Evolutionary conservation across 2,888 invertebrate species (phyloP).

Genomic region (Zhuqinia jingwanae): DNA sequence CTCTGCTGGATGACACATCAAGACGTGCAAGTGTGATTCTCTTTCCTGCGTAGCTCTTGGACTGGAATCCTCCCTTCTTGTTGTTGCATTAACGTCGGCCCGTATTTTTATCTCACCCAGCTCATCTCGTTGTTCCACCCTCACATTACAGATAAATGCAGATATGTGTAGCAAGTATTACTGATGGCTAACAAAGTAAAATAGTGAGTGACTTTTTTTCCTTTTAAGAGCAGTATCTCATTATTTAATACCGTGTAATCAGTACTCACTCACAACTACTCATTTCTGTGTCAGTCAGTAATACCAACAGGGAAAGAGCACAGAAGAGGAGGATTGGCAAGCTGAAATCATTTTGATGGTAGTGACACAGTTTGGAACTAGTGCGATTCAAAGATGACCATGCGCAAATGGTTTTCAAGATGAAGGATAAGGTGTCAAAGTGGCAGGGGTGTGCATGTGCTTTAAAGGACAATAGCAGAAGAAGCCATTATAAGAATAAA

Average conservation of each 20-base stretch:
- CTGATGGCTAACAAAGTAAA: conserved; percentile 50
- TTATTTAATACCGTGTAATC: not conserved
- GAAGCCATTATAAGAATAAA: conserved; percentile 63
- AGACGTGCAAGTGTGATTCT: conserved; percentile 1
- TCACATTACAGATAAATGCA: conserved; percentile 7
- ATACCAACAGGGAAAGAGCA: too few species aligned
- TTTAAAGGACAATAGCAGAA: not conserved
- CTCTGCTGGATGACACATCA: conserved; percentile 17
- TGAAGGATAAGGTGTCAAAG: not conserved
- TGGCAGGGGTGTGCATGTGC: not conserved
- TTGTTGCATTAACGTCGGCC: conserved; percentile 17
- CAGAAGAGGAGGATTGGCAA: not conserved
- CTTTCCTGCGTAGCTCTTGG: not conserved
- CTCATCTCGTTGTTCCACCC: conserved; percentile 1
- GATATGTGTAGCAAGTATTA: not conserved
- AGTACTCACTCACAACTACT: not conserved
- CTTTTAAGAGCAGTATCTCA: not conserved
- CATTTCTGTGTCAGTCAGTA: too few species aligned
- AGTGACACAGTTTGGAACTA: not conserved
- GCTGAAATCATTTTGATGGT: too few species aligned
- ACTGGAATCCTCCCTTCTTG: conserved; percentile 19
- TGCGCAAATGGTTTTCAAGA: not conserved
- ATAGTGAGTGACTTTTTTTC: conserved; percentile 43
- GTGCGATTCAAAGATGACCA: not conserved
- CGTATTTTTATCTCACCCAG: conserved; percentile 62